Evolutionary conservation across 2,797 vertebrate genomes (phyloP).

Genomic region (Poeciliopsis infans): DNA sequence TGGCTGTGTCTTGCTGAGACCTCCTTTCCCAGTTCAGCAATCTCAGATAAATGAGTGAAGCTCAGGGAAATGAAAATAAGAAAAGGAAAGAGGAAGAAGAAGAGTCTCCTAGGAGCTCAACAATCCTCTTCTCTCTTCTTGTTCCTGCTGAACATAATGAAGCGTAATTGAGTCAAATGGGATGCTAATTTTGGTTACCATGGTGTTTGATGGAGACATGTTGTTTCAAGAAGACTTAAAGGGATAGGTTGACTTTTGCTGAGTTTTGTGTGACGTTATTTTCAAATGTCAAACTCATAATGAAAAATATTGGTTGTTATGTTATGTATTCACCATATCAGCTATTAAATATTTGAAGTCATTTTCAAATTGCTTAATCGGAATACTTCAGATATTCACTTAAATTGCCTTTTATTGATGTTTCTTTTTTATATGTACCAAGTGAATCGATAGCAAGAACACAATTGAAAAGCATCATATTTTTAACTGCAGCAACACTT

Average conservation of each 20-base stretch:
- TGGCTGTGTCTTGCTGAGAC: constrained; percentile 20
- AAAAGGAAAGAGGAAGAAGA: constrained; percentile 32
- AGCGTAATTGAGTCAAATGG: constrained; percentile 59
- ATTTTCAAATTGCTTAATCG: background rate
- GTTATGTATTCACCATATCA: background rate
- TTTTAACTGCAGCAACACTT: background rate
- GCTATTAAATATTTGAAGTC: constrained; percentile 1
- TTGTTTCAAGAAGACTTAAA: constrained; percentile 26
- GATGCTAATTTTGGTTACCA: constrained; percentile 43
- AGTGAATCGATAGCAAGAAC: background rate
- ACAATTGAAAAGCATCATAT: background rate
- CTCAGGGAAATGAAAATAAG: constrained; percentile 20
- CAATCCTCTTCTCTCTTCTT: constrained; percentile 32
- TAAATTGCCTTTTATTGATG: background rate
- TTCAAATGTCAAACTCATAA: background rate
- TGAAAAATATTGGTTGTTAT: background rate
- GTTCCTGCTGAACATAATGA: constrained; percentile 54
- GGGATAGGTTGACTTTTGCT: constrained; percentile 9
- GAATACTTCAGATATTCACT: background rate
- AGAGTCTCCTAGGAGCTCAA: constrained; percentile 32
- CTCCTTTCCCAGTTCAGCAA: constrained; percentile 26
- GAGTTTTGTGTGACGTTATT: background rate
- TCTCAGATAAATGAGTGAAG: constrained; percentile 40
- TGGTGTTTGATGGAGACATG: constrained; percentile 39
- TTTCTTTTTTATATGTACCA: background rate